phyloP scores from a whole-genome alignment of 1,140 invertebrate genomes.

The Eufriesea mexicana region DNA sequence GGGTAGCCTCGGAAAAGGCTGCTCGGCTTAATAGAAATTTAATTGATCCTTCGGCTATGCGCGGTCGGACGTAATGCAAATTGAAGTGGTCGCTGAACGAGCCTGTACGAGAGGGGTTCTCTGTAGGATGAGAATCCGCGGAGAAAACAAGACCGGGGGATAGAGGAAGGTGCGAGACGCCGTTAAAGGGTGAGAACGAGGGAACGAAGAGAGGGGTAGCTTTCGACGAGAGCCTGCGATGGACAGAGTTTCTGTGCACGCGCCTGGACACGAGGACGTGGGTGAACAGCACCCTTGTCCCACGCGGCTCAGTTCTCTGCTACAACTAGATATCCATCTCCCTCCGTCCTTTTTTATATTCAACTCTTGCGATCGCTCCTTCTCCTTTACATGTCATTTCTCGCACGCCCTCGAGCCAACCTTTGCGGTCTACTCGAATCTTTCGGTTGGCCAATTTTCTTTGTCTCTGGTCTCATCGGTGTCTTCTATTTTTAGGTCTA shows the following conservation, averaged over 20 bases:
- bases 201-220: not conserved
- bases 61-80: conserved; percentile 78
- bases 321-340: conserved; percentile 57
- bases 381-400: not conserved
- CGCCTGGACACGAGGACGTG: conserved; percentile 63
- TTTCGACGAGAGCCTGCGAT: conserved; percentile 31
- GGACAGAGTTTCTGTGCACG: conserved; percentile 59
- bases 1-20: conserved; percentile 67
- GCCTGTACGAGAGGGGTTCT: conserved; percentile 44
- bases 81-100: conserved; percentile 71
- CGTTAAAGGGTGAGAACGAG: conserved; percentile 21
- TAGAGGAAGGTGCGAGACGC: conserved; percentile 35
- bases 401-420: too few relatives aligned
- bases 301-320: conserved; percentile 74
- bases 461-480: not conserved
- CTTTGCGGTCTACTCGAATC: not conserved
- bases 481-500: not conserved
- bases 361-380: conserved; percentile 6
- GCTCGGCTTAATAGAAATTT: conserved; percentile 80
- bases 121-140: conserved; percentile 9
- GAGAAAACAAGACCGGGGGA: conserved; percentile 22
- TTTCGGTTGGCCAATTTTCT: not conserved
- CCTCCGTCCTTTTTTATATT: conserved; percentile 30
- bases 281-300: conserved; percentile 74
- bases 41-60: conserved; percentile 80